Conservation (phyloP, 2,888 invertebrate species). For the Thyatira batis region DNA sequence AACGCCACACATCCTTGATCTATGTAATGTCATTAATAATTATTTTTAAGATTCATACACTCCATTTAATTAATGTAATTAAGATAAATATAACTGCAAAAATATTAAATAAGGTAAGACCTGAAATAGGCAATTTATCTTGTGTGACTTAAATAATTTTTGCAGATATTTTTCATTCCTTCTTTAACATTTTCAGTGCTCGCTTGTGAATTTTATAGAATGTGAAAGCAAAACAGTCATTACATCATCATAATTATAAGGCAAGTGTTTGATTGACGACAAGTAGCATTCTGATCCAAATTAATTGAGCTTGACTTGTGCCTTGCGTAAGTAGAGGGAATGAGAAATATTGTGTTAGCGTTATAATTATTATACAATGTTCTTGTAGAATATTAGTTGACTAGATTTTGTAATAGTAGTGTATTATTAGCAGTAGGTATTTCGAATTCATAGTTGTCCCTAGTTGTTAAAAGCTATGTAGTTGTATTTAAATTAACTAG, state of each 20-base stretch:
- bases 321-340: slow-evolving; percentile 49
- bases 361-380: slow-evolving; percentile 21
- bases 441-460: not conserved
- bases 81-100: too few relatives aligned
- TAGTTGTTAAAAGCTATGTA: not conserved
- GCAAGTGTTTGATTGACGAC: slow-evolving; percentile 52
- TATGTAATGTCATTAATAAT: too few relatives aligned
- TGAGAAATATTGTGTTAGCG: slow-evolving; percentile 46
- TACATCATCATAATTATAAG: slow-evolving; percentile 47
- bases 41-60: too few relatives aligned
- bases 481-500: not conserved
- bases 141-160: too few relatives aligned
- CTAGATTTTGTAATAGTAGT: not conserved
- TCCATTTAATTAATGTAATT: too few relatives aligned
- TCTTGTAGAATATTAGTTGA: not conserved
- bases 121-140: too few relatives aligned
- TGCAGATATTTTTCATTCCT: slow-evolving; percentile 67
- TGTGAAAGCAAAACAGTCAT: slow-evolving; percentile 37
- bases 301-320: slow-evolving; percentile 17
- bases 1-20: too few relatives aligned
- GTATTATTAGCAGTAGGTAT: not conserved
- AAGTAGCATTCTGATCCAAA: slow-evolving; percentile 34
- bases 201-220: slow-evolving; percentile 58
- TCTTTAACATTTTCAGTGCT: slow-evolving; percentile 61
- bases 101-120: too few relatives aligned